Percentiles rank a stretch among this genome's conserved stretches.
Conservation (phyloP, 1,140 invertebrate species). For the Cherax quadricarinatus region DNA sequence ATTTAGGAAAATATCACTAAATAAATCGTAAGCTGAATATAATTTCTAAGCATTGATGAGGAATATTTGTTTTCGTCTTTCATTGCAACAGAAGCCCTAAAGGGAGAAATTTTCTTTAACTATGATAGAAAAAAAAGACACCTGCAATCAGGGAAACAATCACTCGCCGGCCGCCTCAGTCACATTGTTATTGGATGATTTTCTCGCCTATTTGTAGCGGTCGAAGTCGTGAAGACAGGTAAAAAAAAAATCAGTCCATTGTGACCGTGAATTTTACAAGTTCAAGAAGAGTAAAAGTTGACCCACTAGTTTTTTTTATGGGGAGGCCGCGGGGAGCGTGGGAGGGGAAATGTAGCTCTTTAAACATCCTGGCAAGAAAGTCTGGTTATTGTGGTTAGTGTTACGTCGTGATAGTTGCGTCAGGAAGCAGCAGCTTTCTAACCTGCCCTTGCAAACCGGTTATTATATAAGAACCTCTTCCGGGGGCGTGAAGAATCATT, state of each 20-base stretch:
- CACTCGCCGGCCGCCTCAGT: background rate
- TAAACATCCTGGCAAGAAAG: background rate
- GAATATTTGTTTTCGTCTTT: background rate
- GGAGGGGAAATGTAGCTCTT: no score
- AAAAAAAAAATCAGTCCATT: background rate
- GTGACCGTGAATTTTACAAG: conserved; percentile 13
- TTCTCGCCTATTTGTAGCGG: background rate
- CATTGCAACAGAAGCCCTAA: background rate
- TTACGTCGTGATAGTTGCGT: background rate
- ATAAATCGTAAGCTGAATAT: no score
- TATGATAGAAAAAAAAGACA: background rate
- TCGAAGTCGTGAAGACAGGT: background rate
- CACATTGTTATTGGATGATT: background rate
- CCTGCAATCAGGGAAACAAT: background rate
- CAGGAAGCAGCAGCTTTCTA: background rate
- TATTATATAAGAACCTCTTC: background rate
- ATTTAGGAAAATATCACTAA: no score
- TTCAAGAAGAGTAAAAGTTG: conserved; percentile 51
- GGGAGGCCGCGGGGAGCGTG: no score
- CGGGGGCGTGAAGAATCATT: background rate
- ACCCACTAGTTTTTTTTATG: background rate
- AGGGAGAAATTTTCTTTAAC: background rate
- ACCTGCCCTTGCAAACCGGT: background rate
- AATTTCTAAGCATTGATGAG: no score
- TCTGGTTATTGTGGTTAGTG: background rate